Evolutionary conservation across 2,888 invertebrate species (phyloP).

Genomic region (Halocaridina rubra): DNA sequence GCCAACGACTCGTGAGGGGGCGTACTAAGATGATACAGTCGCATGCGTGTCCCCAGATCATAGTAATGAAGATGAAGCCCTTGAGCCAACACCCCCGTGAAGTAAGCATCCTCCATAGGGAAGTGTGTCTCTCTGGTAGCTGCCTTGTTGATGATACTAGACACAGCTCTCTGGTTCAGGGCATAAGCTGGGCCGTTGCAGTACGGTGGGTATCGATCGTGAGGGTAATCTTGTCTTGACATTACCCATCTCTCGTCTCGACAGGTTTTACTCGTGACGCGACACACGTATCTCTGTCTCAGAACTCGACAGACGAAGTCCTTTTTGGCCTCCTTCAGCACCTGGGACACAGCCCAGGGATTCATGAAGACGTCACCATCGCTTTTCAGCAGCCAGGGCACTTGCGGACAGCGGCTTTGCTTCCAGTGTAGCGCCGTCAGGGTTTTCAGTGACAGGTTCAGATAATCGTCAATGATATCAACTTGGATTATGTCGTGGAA

Average conservation of each 20-base stretch:
- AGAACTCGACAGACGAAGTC: conserved; percentile 2
- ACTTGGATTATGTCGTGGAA: conserved; percentile 4
- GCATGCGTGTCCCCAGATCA: not conserved
- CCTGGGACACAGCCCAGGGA: not conserved
- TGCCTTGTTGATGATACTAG: not conserved
- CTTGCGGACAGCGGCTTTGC: not conserved
- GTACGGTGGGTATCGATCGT: not conserved
- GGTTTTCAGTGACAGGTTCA: conserved; percentile 6
- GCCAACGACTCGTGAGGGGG: not conserved
- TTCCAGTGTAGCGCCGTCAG: conserved; percentile 17
- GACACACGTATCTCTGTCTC: not conserved
- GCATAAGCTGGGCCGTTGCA: conserved; percentile 20
- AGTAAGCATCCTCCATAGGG: conserved; percentile 9
- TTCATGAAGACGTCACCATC: not conserved
- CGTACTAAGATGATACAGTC: not conserved
- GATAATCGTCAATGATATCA: not conserved
- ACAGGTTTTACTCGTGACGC: not conserved
- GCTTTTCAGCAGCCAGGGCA: conserved; percentile 14
- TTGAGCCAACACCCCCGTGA: not conserved
- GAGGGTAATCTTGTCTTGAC: not conserved
- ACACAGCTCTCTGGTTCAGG: not conserved
- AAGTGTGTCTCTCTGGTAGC: not conserved
- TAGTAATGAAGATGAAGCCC: not conserved
- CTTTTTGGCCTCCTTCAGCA: not conserved
- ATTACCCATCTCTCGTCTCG: not conserved